These are phyloP conservation scores for Psittacula echo DNA, from an alignment of 2,797 vertebrate genomes.

Conservation along the genomic window DNA sequence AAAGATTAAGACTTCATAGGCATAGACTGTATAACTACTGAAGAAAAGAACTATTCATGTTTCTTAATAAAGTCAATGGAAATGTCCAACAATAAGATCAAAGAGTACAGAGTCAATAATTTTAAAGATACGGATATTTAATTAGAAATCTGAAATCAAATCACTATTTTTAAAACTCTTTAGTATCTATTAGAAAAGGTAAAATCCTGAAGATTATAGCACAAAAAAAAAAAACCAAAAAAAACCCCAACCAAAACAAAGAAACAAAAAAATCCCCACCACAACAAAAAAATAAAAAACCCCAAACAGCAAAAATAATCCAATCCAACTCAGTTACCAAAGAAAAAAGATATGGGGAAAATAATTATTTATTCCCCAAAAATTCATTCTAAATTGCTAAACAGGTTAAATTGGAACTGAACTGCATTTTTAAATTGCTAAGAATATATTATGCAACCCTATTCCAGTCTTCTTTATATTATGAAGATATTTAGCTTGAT, in stretches of 20 bases:
- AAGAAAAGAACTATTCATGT: not conserved
- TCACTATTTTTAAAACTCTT: not conserved
- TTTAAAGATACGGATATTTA: not conserved
- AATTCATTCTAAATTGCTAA: not conserved
- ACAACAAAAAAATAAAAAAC: not conserved
- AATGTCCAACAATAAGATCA: not conserved
- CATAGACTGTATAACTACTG: not conserved
- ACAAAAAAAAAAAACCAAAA: not conserved
- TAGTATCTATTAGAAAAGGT: not conserved
- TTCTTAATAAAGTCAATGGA: not conserved
- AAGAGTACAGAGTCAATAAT: rapidly evolving
- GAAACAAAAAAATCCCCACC: not conserved
- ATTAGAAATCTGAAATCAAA: not conserved
- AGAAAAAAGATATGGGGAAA: not conserved
- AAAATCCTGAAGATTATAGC: not conserved
- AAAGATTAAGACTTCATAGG: too few species aligned
- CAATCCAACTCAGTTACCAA: not conserved
- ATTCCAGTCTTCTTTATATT: not conserved
- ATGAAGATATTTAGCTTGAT: not conserved
- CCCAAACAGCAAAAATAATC: not conserved
- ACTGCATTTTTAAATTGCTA: not conserved
- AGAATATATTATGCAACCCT: not conserved
- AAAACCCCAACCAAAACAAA: not conserved
- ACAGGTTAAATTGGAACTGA: not conserved
- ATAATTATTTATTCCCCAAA: not conserved